Conservation (phyloP, 2,113 vertebrate species). For the Mystacornis crossleyi region DNA sequence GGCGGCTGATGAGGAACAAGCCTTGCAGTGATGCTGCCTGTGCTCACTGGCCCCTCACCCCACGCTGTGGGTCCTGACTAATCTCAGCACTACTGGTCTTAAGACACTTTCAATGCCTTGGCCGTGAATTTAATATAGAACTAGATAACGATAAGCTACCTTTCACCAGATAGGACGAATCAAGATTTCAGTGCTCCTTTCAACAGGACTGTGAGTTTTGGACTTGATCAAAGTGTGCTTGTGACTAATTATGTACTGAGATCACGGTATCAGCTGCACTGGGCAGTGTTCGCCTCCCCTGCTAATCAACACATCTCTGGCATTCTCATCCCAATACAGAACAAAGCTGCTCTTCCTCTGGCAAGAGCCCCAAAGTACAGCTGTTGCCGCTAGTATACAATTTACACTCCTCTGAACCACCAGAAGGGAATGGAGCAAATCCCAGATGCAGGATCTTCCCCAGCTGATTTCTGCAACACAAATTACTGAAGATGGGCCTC, state of each 20-base stretch:
- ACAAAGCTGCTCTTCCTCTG: constrained; percentile 31
- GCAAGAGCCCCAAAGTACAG: constrained; percentile 12
- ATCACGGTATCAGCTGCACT: background rate
- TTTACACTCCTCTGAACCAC: background rate
- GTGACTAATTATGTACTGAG: background rate
- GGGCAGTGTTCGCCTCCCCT: background rate
- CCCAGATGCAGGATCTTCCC: background rate
- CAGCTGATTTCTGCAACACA: background rate
- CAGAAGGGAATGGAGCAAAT: background rate
- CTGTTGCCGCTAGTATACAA: background rate
- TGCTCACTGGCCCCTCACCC: accelerated
- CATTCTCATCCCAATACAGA: background rate
- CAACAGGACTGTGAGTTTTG: background rate
- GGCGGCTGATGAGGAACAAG: background rate
- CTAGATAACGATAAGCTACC: background rate
- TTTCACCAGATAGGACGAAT: background rate
- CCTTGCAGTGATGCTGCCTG: background rate
- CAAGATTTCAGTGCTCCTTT: background rate
- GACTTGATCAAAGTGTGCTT: background rate
- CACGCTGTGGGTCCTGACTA: background rate
- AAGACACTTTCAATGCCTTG: accelerated
- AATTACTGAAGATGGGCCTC: background rate
- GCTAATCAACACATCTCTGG: background rate
- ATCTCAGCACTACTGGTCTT: background rate
- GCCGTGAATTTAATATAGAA: background rate